phyloP scores from a whole-genome alignment of 2,888 invertebrate genomes.

The Andrena hattorfiana region DNA sequence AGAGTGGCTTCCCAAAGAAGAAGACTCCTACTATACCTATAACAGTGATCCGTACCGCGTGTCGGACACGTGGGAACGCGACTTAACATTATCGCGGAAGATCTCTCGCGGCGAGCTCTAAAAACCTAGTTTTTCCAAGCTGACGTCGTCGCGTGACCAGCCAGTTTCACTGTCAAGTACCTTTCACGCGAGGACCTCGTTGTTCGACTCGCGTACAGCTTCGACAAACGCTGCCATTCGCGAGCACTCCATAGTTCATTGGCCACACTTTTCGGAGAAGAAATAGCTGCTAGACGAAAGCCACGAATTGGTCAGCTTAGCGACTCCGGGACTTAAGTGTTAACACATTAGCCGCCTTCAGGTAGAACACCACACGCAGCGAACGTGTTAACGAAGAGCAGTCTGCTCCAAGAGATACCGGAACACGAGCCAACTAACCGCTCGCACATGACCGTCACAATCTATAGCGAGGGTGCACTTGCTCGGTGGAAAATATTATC shows the following conservation, averaged over 20 bases:
- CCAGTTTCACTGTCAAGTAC: slow-evolving; percentile 60
- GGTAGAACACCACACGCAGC: not conserved
- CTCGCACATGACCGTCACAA: slow-evolving; percentile 11
- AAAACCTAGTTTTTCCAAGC: slow-evolving; percentile 65
- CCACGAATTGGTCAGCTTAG: not conserved
- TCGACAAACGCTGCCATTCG: not conserved
- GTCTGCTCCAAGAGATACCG: slow-evolving; percentile 9
- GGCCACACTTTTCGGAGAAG: not conserved
- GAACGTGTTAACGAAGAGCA: slow-evolving; percentile 22
- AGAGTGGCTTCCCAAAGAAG: not conserved
- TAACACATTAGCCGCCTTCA: not conserved
- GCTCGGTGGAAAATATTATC: slow-evolving; percentile 36
- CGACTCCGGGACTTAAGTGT: not conserved
- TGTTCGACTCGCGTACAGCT: slow-evolving; percentile 6
- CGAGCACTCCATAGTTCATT: not conserved
- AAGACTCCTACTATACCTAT: not conserved
- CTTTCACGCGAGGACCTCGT: slow-evolving; percentile 52
- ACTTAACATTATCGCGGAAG: slow-evolving; percentile 48
- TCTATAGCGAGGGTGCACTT: not conserved
- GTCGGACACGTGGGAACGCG: slow-evolving; percentile 2
- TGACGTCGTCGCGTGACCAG: slow-evolving; percentile 50
- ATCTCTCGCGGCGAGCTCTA: slow-evolving; percentile 55
- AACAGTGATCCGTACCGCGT: not conserved
- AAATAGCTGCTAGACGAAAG: not conserved
- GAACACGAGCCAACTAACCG: slow-evolving; percentile 1